Base-by-base conservation (phyloP, 2,888 invertebrate genomes). In the Druceiella hillmani region DNA sequence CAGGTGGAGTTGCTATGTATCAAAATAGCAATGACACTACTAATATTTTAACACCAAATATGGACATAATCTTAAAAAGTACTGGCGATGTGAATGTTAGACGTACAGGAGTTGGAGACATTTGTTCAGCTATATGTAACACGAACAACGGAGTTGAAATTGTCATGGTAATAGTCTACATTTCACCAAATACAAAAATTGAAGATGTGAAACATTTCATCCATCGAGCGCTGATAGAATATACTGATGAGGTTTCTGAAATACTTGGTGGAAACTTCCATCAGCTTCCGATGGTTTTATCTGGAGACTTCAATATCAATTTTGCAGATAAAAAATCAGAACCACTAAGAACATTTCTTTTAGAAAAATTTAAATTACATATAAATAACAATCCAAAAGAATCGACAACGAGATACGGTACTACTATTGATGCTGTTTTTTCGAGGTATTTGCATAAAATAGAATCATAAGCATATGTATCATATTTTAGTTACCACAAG, bases 261-360 rank as follows among this genome's bases (percentile, higher is more conserved):
- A 22, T 22, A 22, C 22, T 22, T 22, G 22, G 22, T 22, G 22
- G 22, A 22, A 22, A 22, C 22, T 27, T 26, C 29, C 11, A 33
- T 33, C n/a, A 33, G 12, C 22, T 17, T 22, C 22, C 20, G 9
- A 28, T 29, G 28, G 29, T 29, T 29, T 36, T 36, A 29, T 28
- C 29, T 36, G 36, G 36, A 28, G 29, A 36, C 17, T 36, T 36
- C 36, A 36, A 36, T 29, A 36, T 36, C 20, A 36, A 36, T 29
- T 36, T 36, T 36, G 29, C 36, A 17, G 28, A 36, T 36, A 15
- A 36, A 29, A 36, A 36, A 36, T 36, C 28, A 36, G 36, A 36
- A 29, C 36, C 29, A 17, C 29, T 36, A 29, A 36, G 14, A 33
- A 33, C 33, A 22, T 33, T 33, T 33, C 33, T 33, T 12, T 33